A percentile compares a stretch with the other conserved stretches of the same genome.
These are phyloP conservation scores for Nixonia krombeini DNA, from an alignment of 1,140 invertebrate species.

Conservation along the genomic window DNA sequence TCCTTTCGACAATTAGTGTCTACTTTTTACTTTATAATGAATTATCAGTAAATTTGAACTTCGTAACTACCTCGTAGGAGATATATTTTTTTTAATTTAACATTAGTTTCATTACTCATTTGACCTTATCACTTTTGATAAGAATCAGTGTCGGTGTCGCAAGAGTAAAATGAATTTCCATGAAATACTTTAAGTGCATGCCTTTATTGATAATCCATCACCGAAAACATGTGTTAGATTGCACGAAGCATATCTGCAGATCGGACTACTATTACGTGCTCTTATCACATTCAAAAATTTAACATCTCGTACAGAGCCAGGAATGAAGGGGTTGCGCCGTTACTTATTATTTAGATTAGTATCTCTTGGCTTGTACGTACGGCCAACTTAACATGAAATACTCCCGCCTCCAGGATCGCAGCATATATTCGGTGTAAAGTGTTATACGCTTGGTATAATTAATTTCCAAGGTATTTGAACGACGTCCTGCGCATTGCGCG, in stretches of 20 bases:
- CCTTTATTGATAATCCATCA: no score
- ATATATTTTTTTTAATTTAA: no score
- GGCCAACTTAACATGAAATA: background rate
- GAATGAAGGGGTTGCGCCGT: background rate
- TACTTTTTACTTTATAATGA: no score
- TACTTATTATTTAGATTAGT: slow-evolving; percentile 5
- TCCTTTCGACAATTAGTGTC: no score
- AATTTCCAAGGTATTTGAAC: background rate
- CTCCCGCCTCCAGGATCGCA: background rate
- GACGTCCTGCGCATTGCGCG: background rate
- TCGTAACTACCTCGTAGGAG: no score
- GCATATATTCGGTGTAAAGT: background rate
- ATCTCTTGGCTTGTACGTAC: background rate
- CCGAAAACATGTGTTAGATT: background rate
- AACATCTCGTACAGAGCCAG: background rate
- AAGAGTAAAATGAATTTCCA: no score
- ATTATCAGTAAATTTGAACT: no score
- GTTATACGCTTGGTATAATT: slow-evolving; percentile 1
- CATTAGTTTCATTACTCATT: no score
- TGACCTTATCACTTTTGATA: no score
- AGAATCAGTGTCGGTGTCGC: no score
- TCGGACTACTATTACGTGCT: background rate
- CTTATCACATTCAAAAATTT: slow-evolving; percentile 4
- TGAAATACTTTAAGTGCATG: no score
- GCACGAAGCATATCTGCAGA: background rate